phyloP scores from a whole-genome alignment of 2,888 invertebrate genomes.

The Autographa gamma region DNA sequence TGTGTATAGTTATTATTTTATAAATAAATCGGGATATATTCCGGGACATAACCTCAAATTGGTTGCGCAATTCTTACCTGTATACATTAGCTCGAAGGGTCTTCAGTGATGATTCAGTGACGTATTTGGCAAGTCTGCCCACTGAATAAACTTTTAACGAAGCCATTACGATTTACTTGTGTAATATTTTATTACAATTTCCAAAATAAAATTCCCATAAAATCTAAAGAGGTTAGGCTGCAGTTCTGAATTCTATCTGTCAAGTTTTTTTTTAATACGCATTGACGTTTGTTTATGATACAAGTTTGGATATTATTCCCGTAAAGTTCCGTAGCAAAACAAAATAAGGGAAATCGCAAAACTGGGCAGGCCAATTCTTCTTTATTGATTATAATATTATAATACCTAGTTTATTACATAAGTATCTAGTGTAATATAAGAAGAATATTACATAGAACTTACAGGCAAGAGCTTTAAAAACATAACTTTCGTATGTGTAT shows the following conservation, averaged over 20 bases:
- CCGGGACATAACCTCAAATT: slow-evolving; percentile 66
- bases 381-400: too few relatives aligned
- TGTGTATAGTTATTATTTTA: slow-evolving; percentile 22
- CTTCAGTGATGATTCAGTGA: slow-evolving; percentile 83
- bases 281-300: slow-evolving; percentile 14
- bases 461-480: background rate
- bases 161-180: slow-evolving; percentile 77
- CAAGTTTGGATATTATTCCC: slow-evolving; percentile 5
- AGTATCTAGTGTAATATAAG: background rate
- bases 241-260: slow-evolving; percentile 60
- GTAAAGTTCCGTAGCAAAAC: background rate
- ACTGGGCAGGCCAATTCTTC: too few relatives aligned
- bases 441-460: background rate
- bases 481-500: slow-evolving; percentile 8
- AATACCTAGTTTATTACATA: too few relatives aligned
- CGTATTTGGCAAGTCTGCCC: slow-evolving; percentile 82
- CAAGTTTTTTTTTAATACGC: slow-evolving; percentile 35
- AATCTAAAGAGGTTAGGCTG: slow-evolving; percentile 70
- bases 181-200: slow-evolving; percentile 54
- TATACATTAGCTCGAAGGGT: slow-evolving; percentile 78
- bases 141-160: slow-evolving; percentile 85
- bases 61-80: slow-evolving; percentile 88
- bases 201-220: slow-evolving; percentile 45
- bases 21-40: slow-evolving; percentile 38
- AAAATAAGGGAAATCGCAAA: background rate